Conservation (phyloP, 2,113 vertebrate genomes). For the Halichoerus grypus region DNA sequence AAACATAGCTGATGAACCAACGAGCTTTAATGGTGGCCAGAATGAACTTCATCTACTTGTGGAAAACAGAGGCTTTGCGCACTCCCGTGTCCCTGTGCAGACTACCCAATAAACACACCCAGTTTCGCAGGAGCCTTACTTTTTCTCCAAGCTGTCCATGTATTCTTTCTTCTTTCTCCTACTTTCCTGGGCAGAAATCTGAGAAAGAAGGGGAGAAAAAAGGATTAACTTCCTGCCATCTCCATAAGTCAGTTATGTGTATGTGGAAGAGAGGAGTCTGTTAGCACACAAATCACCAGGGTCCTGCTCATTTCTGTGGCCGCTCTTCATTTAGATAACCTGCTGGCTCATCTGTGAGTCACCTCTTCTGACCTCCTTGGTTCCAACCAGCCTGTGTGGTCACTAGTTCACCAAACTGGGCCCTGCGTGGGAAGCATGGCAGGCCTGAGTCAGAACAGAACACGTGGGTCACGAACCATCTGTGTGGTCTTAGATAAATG, state of each 20-base stretch:
- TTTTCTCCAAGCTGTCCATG: slow-evolving; percentile 99
- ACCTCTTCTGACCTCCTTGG: neutral
- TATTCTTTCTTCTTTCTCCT: slow-evolving; percentile 99
- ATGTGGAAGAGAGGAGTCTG: neutral
- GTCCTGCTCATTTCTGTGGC: neutral
- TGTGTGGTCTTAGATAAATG: neutral
- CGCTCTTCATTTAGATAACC: too few species aligned
- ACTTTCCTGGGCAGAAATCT: slow-evolving; percentile 99
- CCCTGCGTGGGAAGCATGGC: neutral
- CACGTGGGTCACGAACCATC: neutral
- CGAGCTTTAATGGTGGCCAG: neutral
- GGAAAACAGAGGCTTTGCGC: fast-evolving
- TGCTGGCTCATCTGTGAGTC: neutral
- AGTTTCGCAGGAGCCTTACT: slow-evolving; percentile 88
- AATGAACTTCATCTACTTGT: fast-evolving
- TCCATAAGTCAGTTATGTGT: neutral
- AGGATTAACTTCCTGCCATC: neutral
- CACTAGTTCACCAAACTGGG: neutral
- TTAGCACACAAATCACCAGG: neutral
- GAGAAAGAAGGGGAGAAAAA: slow-evolving; percentile 52
- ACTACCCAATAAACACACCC: neutral
- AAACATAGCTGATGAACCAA: slow-evolving; percentile 30
- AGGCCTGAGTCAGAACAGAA: neutral
- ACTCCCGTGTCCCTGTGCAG: too few species aligned
- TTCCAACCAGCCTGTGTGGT: neutral